phyloP scores from a whole-genome alignment of 37 sponge, comb jelly and placozoan genomes.

The Theonella swinhoei region DNA sequence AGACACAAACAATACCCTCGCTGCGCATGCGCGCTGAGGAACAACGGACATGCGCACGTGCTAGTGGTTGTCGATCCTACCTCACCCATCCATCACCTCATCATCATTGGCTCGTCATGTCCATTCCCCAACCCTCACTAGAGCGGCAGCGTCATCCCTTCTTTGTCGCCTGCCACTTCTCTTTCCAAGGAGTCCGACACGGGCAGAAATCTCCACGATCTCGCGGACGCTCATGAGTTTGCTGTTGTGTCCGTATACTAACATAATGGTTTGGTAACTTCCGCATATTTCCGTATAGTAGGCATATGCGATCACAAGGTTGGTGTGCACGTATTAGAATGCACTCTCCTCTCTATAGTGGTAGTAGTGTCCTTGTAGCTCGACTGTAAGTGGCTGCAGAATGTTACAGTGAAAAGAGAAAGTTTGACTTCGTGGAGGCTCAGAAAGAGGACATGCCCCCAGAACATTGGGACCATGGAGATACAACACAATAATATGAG shows the following conservation, averaged over 20 bases:
- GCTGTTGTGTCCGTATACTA: too few relatives aligned
- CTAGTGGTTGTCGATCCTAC: too few relatives aligned
- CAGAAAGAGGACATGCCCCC: slow-evolving; percentile 99
- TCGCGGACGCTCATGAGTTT: too few relatives aligned
- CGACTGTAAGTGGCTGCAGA: too few relatives aligned
- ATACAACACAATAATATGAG: slow-evolving; percentile 99
- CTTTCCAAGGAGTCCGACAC: slow-evolving; percentile 86
- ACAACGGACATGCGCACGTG: too few relatives aligned
- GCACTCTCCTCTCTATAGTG: background rate
- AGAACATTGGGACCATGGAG: slow-evolving; percentile 99
- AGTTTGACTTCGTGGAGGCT: slow-evolving; percentile 99
- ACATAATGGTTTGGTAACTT: too few relatives aligned
- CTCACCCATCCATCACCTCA: too few relatives aligned
- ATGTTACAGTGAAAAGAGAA: slow-evolving; percentile 97
- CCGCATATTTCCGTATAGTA: too few relatives aligned
- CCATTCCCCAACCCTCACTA: slow-evolving; percentile 54
- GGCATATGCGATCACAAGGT: slow-evolving; percentile 93
- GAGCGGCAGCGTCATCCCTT: slow-evolving; percentile 76
- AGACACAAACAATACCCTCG: too few relatives aligned
- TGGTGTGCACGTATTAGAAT: background rate
- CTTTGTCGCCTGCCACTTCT: slow-evolving; percentile 29
- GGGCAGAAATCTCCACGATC: too few relatives aligned
- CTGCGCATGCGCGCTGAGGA: too few relatives aligned
- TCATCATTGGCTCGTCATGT: too few relatives aligned
- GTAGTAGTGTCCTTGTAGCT: slow-evolving; percentile 56